Conservation (phyloP, 2,113 vertebrate species). For the Pycnonotus jocosus region DNA sequence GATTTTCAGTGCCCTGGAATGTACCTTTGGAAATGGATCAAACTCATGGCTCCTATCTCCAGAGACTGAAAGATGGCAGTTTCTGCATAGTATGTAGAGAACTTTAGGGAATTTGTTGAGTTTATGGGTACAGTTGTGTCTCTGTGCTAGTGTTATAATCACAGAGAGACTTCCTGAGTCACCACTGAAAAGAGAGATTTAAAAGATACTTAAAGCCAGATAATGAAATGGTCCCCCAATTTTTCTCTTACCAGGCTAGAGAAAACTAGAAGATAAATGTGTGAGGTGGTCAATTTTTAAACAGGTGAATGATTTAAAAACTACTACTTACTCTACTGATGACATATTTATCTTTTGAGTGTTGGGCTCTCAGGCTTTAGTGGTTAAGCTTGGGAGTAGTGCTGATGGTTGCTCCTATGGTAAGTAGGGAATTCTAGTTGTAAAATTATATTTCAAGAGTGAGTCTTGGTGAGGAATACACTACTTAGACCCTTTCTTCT, state of each 20-base stretch:
- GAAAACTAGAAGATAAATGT: not conserved
- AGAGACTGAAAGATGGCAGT: not conserved
- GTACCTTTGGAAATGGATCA: not conserved
- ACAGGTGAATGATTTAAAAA: not conserved
- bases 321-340: not conserved
- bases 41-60: not conserved
- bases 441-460: not conserved
- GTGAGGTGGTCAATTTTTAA: not conserved
- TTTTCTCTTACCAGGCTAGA: not conserved
- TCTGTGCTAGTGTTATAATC: not conserved
- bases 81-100: not conserved
- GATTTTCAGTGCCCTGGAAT: not conserved
- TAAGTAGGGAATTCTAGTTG: not conserved
- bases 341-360: not conserved
- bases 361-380: not conserved
- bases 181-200: not conserved
- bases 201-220: not conserved
- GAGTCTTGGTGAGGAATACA: not conserved
- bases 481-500: not conserved
- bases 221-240: not conserved
- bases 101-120: not conserved
- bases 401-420: not conserved
- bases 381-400: not conserved
- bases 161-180: too few relatives aligned
- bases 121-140: not conserved